phyloP scores from a whole-genome alignment of 37 sponge, comb jelly and placozoan genomes.

The Spongilla lacustris region DNA sequence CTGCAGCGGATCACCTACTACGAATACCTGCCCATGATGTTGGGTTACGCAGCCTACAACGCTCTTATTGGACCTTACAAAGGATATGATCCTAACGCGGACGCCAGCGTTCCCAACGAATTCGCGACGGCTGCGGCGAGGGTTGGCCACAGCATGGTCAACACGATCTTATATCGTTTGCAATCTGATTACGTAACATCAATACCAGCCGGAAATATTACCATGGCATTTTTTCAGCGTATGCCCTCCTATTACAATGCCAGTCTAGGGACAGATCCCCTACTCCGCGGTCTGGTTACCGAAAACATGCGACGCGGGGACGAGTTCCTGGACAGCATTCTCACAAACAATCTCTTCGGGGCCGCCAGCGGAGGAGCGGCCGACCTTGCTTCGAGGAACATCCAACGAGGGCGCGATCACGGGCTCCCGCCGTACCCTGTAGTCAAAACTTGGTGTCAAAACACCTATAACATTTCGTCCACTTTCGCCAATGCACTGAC shows the following conservation, averaged over 20 bases:
- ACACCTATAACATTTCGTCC: background rate
- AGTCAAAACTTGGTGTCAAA: slow-evolving; percentile 71
- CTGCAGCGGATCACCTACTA: slow-evolving; percentile 73
- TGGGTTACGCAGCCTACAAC: slow-evolving; percentile 34
- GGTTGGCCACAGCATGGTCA: slow-evolving; percentile 48
- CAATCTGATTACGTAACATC: slow-evolving; percentile 14
- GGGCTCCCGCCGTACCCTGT: slow-evolving; percentile 80
- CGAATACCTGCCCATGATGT: slow-evolving; percentile 74
- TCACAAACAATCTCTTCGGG: slow-evolving; percentile 49
- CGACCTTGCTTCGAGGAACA: slow-evolving; percentile 68
- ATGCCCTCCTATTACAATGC: slow-evolving; percentile 18
- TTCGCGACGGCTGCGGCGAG: slow-evolving; percentile 67
- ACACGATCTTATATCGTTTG: slow-evolving; percentile 23
- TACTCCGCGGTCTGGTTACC: slow-evolving; percentile 53
- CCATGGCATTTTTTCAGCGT: slow-evolving; percentile 44
- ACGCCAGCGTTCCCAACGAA: slow-evolving; percentile 39
- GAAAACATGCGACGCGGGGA: slow-evolving; percentile 29
- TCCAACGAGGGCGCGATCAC: slow-evolving; percentile 70
- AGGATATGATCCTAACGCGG: slow-evolving; percentile 42
- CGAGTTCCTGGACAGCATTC: slow-evolving; percentile 24
- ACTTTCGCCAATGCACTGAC: background rate
- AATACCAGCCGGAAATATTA: slow-evolving; percentile 13
- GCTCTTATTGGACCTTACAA: slow-evolving; percentile 55
- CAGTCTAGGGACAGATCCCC: slow-evolving; percentile 50
- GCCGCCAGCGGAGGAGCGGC: background rate